These are phyloP conservation scores for Hyles vespertilio DNA, from an alignment of 1,140 invertebrate genomes.

Conservation along the genomic window DNA sequence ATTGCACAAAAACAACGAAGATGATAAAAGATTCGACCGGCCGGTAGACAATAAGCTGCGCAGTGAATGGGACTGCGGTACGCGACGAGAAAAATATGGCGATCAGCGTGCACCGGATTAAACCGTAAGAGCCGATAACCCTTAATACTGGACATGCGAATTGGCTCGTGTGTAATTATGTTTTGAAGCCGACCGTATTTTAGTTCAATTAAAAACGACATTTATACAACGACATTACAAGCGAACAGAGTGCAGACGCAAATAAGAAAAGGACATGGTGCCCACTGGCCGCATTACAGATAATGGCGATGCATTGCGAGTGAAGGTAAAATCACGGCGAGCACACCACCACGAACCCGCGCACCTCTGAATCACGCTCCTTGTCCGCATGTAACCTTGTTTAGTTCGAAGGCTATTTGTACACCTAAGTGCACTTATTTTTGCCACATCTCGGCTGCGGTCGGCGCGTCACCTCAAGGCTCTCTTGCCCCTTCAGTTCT, in stretches of 20 bases:
- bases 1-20: slow-evolving; percentile 37
- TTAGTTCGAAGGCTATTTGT: slow-evolving; percentile 31
- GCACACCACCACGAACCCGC: background rate
- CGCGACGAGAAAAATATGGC: slow-evolving; percentile 40
- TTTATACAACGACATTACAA: slow-evolving; percentile 17
- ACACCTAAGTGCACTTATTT: slow-evolving; percentile 27
- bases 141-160: background rate
- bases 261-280: slow-evolving; percentile 19
- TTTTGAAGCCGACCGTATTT: slow-evolving; percentile 18
- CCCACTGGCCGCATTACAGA: slow-evolving; percentile 16
- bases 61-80: slow-evolving; percentile 27
- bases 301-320: slow-evolving; percentile 22
- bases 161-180: slow-evolving; percentile 18
- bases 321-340: slow-evolving; percentile 27
- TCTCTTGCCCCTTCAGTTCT: slow-evolving; percentile 40
- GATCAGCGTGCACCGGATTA: slow-evolving; percentile 17
- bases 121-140: background rate
- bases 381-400: slow-evolving; percentile 27
- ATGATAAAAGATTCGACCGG: slow-evolving; percentile 25
- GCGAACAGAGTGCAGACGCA: slow-evolving; percentile 8
- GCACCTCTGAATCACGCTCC: slow-evolving; percentile 20
- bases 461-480: slow-evolving; percentile 37
- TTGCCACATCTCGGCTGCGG: slow-evolving; percentile 31
- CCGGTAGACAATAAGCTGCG: slow-evolving; percentile 34
- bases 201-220: slow-evolving; percentile 22